Conservation (phyloP, 1,140 invertebrate genomes). For the Lamellibrachia luymesi region DNA sequence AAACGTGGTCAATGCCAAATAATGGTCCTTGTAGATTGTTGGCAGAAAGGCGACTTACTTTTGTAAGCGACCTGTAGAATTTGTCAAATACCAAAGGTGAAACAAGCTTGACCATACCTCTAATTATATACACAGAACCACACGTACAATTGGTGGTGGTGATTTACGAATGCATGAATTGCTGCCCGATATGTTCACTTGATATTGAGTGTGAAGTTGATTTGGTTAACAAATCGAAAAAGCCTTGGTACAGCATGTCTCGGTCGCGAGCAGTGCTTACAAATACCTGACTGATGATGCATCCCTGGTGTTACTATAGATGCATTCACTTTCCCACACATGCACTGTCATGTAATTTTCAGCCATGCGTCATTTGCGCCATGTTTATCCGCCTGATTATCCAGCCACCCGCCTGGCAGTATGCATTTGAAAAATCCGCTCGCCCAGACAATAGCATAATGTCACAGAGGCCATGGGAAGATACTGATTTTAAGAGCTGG, state of each 20-base stretch:
- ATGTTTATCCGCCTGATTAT: conserved; percentile 1
- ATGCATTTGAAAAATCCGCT: neutral
- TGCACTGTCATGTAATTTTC: neutral
- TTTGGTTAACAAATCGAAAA: neutral
- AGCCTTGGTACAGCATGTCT: neutral
- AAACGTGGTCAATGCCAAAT: neutral
- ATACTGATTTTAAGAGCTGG: neutral
- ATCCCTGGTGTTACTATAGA: neutral
- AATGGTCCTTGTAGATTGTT: neutral
- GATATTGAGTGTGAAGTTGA: neutral
- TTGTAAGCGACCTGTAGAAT: too few relatives aligned
- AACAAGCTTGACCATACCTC: neutral
- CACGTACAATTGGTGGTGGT: neutral
- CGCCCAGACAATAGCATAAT: neutral
- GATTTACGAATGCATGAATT: neutral
- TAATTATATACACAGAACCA: neutral
- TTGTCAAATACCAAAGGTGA: neutral
- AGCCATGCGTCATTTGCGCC: neutral
- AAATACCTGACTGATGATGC: neutral
- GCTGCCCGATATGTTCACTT: neutral
- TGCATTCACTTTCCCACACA: neutral
- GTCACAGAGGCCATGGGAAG: neutral
- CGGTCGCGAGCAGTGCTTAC: neutral
- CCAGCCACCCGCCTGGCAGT: neutral
- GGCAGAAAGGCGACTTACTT: neutral